Evolutionary conservation across 2,113 vertebrate species (phyloP).

Genomic region (Scomber scombrus): DNA sequence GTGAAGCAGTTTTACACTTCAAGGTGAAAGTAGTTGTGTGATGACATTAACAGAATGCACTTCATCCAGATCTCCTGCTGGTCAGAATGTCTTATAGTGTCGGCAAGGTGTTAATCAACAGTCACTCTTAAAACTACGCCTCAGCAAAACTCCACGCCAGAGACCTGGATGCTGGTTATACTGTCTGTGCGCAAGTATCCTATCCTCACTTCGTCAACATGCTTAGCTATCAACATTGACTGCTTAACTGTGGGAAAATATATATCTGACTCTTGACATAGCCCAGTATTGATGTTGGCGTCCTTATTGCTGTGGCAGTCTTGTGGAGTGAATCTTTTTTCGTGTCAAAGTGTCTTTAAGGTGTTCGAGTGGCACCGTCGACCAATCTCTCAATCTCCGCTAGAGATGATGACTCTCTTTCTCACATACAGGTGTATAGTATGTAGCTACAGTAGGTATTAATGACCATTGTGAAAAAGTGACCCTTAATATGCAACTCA

Average conservation of each 20-base stretch:
- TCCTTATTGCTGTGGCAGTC: conserved; percentile 82
- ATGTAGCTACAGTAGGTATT: conserved; percentile 84
- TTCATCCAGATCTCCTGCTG: conserved; percentile 67
- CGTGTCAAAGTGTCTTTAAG: conserved; percentile 82
- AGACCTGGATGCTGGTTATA: conserved; percentile 46
- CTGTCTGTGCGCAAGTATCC: conserved; percentile 36
- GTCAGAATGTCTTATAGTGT: conserved; percentile 53
- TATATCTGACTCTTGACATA: conserved; percentile 78
- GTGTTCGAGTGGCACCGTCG: conserved; percentile 77
- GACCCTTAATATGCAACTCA: conserved; percentile 87
- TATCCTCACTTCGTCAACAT: conserved; percentile 64
- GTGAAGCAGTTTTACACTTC: conserved; percentile 61
- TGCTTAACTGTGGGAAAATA: conserved; percentile 79
- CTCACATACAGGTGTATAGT: conserved; percentile 76
- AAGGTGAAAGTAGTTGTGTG: conserved; percentile 70
- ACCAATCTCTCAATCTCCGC: conserved; percentile 73
- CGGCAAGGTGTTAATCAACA: conserved; percentile 48
- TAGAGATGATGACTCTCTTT: conserved; percentile 58
- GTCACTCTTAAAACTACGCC: conserved; percentile 41
- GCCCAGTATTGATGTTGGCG: conserved; percentile 81
- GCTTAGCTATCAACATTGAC: conserved; percentile 76
- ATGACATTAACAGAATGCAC: conserved; percentile 64
- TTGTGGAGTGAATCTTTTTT: conserved; percentile 82
- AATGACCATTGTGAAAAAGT: conserved; percentile 84
- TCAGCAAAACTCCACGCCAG: conserved; percentile 47